Evolutionary conservation across 23 tunicate genomes (phyloP), one percentile per base, ranked within the genome.

Genomic region (Diplosoma virens): DNA sequence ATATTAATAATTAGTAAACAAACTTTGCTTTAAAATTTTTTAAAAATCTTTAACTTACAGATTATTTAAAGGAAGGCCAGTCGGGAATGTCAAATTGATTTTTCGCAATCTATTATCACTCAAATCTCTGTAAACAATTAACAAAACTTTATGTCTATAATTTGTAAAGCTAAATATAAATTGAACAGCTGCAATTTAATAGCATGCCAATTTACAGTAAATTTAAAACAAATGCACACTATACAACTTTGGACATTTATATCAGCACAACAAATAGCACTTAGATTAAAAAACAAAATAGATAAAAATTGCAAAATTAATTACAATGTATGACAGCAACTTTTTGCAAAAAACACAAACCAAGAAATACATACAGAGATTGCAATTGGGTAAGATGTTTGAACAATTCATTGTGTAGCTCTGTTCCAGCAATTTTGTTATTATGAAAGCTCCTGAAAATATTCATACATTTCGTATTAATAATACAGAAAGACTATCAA

Each of bases 351-450:
- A 55, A 11, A 17, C 22, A 11, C 23, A 55, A 17, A 55, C 22
- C 4, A 55, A 55, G 17, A 25, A 37, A 55, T 47, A 83, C 88
- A 48, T 55, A 83, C 88, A 83, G 29, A 56, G 59, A 70, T 55
- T 83, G 76, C 25, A 83, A 35, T 47, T 83, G 31, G 0, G 67
- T 46, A 20, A 76, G 33, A 48, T 75, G 47, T 20, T 17, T 65
- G 30, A 83, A 75, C 9, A 21, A 17, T 23, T 75, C 47, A 7
- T 37, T 30, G 30, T 75, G 67, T 11, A 83, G 24, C 55, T 74
- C 88, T 33, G 30, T 32, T 3, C 70, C 81, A 53, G 68, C 46
- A 9, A 83, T 59, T 35, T 83, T 83, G 81, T 83, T 83, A 71
- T 83, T 83, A n/a, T 58, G 79, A 21, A 83, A 76, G 23, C 75